Evolutionary conservation across 1,140 invertebrate genomes (phyloP).

Genomic region (Ectropis grisescens): DNA sequence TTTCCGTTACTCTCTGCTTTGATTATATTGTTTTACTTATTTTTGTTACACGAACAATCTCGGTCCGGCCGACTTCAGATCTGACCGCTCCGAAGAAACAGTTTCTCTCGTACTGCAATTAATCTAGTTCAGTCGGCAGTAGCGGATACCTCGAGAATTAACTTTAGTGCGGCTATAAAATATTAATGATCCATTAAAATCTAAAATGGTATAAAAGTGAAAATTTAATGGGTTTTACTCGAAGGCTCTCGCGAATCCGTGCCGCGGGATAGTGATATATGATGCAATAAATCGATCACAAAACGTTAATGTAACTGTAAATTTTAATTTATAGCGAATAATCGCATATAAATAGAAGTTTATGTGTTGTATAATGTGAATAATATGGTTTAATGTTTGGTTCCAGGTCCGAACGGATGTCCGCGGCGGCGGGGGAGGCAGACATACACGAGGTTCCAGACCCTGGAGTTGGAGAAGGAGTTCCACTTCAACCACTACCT

Average conservation of each 20-base stretch:
- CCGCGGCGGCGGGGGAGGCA: conserved; percentile 93
- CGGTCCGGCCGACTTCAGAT: conserved; percentile 1
- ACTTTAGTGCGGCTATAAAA: conserved; percentile 58
- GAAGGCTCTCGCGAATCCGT: conserved; percentile 46
- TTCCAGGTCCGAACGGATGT: conserved; percentile 95
- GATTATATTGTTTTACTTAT: conserved; percentile 28
- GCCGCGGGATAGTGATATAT: conserved; percentile 35
- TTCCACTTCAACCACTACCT: conserved; percentile 99
- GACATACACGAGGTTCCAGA: conserved; percentile 97
- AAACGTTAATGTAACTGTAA: conserved; percentile 9
- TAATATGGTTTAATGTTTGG: conserved; percentile 18
- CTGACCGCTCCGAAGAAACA: conserved; percentile 10
- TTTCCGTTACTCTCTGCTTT: conserved; percentile 45
- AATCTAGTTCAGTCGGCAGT: conserved; percentile 51
- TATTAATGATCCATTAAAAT: conserved; percentile 65
- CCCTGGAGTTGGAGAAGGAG: conserved; percentile 96
- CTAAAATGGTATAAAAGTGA: conserved; percentile 62
- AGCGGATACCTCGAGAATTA: conserved; percentile 61
- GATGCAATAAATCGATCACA: conserved; percentile 39
- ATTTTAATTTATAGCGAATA: conserved; percentile 12
- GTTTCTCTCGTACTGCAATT: too few species aligned
- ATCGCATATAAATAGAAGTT: neutral
- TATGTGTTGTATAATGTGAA: too few species aligned
- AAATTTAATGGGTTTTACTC: conserved; percentile 48
- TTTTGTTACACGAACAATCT: conserved; percentile 14